phyloP scores from a whole-genome alignment of 2,113 vertebrate genomes.

The Halichoerus grypus region DNA sequence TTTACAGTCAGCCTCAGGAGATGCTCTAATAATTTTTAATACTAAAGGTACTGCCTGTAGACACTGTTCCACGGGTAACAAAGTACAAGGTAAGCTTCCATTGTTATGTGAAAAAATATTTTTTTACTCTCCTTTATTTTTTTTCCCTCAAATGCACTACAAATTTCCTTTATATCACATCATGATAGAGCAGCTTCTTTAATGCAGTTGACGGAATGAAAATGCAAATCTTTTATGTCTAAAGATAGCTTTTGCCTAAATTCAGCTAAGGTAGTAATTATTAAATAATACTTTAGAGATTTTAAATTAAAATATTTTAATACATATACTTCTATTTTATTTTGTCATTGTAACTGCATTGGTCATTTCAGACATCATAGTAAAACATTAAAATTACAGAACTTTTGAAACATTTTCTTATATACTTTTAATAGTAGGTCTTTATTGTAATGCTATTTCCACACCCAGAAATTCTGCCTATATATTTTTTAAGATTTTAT shows the following conservation, averaged over 20 bases:
- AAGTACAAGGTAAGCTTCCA: neutral
- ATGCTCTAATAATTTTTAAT: neutral
- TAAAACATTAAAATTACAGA: constrained; percentile 15
- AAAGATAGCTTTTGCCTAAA: constrained; percentile 51
- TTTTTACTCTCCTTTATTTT: neutral
- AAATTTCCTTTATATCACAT: neutral
- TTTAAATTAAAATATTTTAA: constrained; percentile 9
- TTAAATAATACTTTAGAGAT: neutral
- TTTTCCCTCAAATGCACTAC: neutral
- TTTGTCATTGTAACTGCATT: neutral
- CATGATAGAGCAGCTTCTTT: neutral
- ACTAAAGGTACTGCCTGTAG: neutral
- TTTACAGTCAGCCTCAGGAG: neutral
- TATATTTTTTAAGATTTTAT: neutral
- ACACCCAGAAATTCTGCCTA: neutral
- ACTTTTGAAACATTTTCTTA: neutral
- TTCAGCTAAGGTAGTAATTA: neutral
- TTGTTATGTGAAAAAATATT: neutral
- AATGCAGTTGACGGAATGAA: neutral
- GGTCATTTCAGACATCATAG: neutral
- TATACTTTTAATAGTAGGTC: neutral
- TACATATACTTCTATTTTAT: neutral
- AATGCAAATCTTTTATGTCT: constrained; percentile 21
- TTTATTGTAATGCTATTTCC: neutral
- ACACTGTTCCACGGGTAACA: neutral